Conservation (phyloP, 1,140 invertebrate species). For the Pomacea maculata region DNA sequence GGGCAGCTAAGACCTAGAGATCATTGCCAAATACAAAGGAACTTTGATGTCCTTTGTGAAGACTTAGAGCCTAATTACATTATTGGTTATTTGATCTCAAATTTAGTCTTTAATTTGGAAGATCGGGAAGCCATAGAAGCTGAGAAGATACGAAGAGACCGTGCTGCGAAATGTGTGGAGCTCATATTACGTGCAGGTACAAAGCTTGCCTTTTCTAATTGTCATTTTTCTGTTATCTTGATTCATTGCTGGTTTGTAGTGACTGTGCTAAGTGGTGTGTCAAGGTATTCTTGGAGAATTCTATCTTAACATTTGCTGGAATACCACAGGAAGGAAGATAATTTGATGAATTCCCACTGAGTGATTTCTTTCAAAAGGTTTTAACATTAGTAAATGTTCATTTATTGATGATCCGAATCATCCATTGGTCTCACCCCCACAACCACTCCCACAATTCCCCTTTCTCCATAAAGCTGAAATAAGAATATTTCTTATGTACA, state of each 20-base stretch:
- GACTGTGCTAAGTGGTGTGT: no score
- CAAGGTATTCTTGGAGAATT: no score
- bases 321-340: no score
- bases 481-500: background rate
- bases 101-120: slow-evolving; percentile 9
- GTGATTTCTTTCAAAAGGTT: background rate
- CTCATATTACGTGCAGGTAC: slow-evolving; percentile 19
- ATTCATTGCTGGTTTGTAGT: no score
- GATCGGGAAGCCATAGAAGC: slow-evolving; percentile 20
- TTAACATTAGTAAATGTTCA: background rate
- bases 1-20: slow-evolving; percentile 21
- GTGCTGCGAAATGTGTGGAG: slow-evolving; percentile 10
- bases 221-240: no score
- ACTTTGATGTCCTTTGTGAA: slow-evolving; percentile 12
- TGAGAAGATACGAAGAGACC: slow-evolving; percentile 6
- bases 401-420: background rate
- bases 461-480: no score
- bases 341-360: background rate
- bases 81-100: slow-evolving; percentile 17
- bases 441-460: no score
- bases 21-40: slow-evolving; percentile 10
- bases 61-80: slow-evolving; percentile 26
- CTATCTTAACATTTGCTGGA: no score
- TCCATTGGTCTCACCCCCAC: no score
- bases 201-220: background rate